Conservation (phyloP, 2,888 invertebrate genomes). For the Drosophila bunnanda region DNA sequence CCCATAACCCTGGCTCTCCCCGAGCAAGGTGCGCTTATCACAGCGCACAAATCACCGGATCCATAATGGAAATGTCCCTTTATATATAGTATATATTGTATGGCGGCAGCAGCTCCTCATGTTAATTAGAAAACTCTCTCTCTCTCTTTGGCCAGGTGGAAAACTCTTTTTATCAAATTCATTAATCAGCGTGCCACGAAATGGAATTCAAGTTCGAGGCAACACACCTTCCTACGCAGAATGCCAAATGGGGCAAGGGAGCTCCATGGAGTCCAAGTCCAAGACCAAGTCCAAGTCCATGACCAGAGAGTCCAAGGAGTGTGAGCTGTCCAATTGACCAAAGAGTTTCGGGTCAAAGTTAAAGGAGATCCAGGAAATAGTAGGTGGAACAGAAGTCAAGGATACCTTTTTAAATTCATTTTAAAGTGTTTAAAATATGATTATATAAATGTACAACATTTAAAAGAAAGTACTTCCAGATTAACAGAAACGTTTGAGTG, state of each 20-base stretch:
- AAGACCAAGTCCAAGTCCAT: not conserved
- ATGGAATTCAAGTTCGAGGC: conserved; percentile 49
- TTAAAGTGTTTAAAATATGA: not conserved
- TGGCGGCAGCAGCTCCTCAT: conserved; percentile 47
- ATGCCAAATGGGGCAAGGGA: not conserved
- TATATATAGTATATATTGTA: not conserved
- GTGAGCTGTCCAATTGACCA: conserved; percentile 54
- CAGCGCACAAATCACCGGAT: conserved; percentile 65
- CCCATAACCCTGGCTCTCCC: conserved; percentile 15
- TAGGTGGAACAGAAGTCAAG: too few relatives aligned
- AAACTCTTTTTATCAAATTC: conserved; percentile 64
- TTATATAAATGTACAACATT: not conserved
- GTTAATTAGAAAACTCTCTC: conserved; percentile 69
- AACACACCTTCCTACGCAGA: conserved; percentile 62
- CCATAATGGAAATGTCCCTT: conserved; percentile 69
- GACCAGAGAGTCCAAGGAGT: conserved; percentile 1
- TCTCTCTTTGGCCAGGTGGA: conserved; percentile 15
- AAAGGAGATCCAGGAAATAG: not conserved
- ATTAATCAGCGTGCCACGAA: conserved; percentile 71
- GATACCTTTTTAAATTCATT: not conserved
- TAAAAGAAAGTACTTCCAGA: not conserved
- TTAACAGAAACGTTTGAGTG: too few relatives aligned
- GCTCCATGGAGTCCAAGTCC: not conserved
- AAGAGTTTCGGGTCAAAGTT: conserved; percentile 46
- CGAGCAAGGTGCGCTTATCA: conserved; percentile 59